Conservation (phyloP, 2,113 vertebrate species). For the Eupsittula cactorum region DNA sequence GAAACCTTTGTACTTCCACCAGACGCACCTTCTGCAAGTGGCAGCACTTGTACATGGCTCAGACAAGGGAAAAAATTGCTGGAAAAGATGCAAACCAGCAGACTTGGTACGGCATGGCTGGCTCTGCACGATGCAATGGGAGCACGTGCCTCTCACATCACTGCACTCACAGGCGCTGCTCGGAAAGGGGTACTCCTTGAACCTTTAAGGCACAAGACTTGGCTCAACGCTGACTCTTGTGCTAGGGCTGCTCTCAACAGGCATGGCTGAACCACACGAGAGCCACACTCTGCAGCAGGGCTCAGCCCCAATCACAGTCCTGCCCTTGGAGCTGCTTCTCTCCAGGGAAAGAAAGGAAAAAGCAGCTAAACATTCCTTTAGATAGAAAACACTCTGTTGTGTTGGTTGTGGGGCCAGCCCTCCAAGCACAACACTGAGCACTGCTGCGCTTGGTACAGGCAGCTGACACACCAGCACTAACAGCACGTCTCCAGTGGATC, state of each 20-base stretch:
- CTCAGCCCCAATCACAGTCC: neutral
- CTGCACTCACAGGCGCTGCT: neutral
- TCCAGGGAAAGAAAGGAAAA: neutral
- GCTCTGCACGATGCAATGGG: fast-evolving
- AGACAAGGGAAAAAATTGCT: neutral
- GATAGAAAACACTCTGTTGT: neutral
- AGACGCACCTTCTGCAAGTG: neutral
- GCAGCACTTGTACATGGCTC: fast-evolving
- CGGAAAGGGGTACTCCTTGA: neutral
- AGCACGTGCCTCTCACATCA: fast-evolving
- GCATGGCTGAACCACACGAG: fast-evolving
- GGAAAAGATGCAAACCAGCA: neutral
- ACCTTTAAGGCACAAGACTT: neutral
- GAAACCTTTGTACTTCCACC: neutral
- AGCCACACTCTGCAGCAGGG: fast-evolving
- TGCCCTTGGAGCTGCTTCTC: neutral
- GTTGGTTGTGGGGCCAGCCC: neutral
- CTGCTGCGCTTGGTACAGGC: neutral
- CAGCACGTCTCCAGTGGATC: neutral
- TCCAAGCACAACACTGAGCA: neutral
- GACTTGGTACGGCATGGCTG: neutral
- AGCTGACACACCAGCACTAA: neutral
- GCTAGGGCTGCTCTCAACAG: neutral
- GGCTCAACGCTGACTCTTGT: neutral
- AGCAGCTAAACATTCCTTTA: neutral